Percentiles rank a stretch among this genome's conserved stretches.
phyloP scores from a whole-genome alignment of 2,888 invertebrate genomes.

The Spisula solida region DNA sequence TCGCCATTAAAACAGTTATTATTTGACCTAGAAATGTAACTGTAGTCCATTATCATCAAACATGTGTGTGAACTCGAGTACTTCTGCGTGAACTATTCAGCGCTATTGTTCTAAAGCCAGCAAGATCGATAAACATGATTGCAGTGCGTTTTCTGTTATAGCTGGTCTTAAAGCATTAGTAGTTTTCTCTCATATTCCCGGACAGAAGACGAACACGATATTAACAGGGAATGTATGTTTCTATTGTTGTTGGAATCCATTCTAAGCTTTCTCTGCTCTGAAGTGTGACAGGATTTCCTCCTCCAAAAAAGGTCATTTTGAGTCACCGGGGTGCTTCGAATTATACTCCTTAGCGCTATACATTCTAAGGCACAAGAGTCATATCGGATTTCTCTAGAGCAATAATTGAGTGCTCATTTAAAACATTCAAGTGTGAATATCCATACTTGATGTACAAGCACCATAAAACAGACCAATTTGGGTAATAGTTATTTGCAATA shows the following conservation, averaged over 20 bases:
- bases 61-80: too few relatives aligned
- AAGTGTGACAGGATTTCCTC: not conserved
- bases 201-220: not conserved
- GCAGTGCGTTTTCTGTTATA: not conserved
- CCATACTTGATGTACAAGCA: too few relatives aligned
- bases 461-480: too few relatives aligned
- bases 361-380: too few relatives aligned
- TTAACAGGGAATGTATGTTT: not conserved
- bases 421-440: too few relatives aligned
- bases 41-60: too few relatives aligned
- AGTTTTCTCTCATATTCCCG: not conserved
- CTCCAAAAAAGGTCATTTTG: constrained; percentile 1
- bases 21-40: too few relatives aligned
- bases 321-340: not conserved
- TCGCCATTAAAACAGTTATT: not conserved
- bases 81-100: too few relatives aligned
- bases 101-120: not conserved
- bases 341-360: not conserved
- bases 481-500: too few relatives aligned
- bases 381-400: too few relatives aligned
- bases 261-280: not conserved
- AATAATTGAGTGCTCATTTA: too few relatives aligned
- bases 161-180: not conserved
- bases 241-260: not conserved
- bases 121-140: not conserved